A percentile compares a stretch with the other conserved stretches of the same genome.
Conservation (phyloP, 2,797 vertebrate genomes). For the Triplophysa bombifrons region DNA sequence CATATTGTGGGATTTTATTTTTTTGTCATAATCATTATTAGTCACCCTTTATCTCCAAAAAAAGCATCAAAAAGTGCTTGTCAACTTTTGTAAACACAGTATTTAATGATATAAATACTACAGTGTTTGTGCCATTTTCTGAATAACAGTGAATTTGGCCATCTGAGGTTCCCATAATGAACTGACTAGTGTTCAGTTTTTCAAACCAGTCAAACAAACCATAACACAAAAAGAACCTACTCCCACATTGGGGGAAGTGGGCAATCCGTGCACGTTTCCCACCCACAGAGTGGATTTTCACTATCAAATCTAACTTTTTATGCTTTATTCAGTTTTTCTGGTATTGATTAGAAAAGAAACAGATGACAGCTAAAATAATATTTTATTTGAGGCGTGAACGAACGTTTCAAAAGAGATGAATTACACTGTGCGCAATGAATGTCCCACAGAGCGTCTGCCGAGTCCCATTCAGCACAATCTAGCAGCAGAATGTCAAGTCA, state of each 20-base stretch:
- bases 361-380: slow-evolving; percentile 53
- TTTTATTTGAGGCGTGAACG: slow-evolving; percentile 56
- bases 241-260: not conserved
- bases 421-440: slow-evolving; percentile 64
- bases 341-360: slow-evolving; percentile 59
- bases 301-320: slow-evolving; percentile 27
- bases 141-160: too few species aligned
- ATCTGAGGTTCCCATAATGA: not conserved
- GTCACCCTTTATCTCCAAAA: too few species aligned
- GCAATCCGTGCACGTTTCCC: not conserved
- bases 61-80: too few species aligned
- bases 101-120: too few species aligned
- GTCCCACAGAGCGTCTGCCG: slow-evolving; percentile 62
- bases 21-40: too few species aligned
- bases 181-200: not conserved
- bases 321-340: slow-evolving; percentile 39
- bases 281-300: slow-evolving; percentile 30
- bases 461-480: slow-evolving; percentile 66
- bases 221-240: not conserved
- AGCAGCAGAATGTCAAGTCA: slow-evolving; percentile 68
- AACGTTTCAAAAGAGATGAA: slow-evolving; percentile 69
- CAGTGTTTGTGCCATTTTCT: too few species aligned
- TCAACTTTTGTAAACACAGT: too few species aligned
- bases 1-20: too few species aligned
- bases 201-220: not conserved